Base-by-base conservation (phyloP, 2,113 vertebrate species). In the Actenoides hombroni region DNA sequence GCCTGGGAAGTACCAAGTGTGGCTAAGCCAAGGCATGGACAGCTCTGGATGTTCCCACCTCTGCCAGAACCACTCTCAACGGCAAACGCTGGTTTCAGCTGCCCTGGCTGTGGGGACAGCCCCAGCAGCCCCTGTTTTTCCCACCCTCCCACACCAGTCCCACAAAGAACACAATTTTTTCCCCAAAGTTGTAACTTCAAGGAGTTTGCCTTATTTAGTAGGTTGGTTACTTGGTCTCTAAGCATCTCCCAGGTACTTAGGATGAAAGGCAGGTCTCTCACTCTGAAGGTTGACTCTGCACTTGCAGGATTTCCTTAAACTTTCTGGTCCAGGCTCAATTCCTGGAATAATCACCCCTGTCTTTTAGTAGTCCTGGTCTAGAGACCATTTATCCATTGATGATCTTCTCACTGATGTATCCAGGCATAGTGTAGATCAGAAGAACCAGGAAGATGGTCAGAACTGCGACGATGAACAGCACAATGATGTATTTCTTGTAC, bases 401-500 rank as follows among this genome's bases (percentile, higher is more conserved):
- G 46, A 98, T 98, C 96, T 99, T 98, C 88, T 98, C 39, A 1
- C 98, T 98, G 97, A 99, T 99, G 79, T 99, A 98, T 76, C 98
- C 96, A 0, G 99, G 99, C 96, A 99, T 95, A 3, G 99, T 99
- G 95, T 99, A 99, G 85, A 99, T 21, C 70, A 99, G 92, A 23
- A 99, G 98, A 88, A 96, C 97, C 25, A 99, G 98, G 97, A 99
- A 99, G 68, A 99, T 6, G 0, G 97, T 86, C 94, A 99, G 67
- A 88, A 99, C 48, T 13, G 89, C 96, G 15, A 99, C 96, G 85
- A 99, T 37, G 42, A 99, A 37, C 67, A 99, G 76, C 53, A 98
- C 92, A 83, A 99, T 98, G 83, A 99, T 98, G 90, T 98, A 98
- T 95, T 97, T 98, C 98, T 99, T 99, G 95, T 99, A 99, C 48